These are phyloP conservation scores for Barnardius zonarius DNA, from an alignment of 2,113 vertebrate genomes.

Conservation along the genomic window DNA sequence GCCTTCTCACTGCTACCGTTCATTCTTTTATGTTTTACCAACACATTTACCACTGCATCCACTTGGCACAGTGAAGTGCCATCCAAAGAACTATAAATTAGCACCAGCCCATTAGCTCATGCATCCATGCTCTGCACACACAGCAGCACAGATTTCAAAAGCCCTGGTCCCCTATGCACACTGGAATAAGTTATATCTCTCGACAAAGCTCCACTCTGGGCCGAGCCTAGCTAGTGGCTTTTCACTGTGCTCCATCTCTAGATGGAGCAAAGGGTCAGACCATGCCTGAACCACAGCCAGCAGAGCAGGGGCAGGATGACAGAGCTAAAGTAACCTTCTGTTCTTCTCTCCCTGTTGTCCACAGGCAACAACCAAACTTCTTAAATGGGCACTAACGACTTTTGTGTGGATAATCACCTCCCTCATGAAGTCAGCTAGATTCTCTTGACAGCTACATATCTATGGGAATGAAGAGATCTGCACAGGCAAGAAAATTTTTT, in stretches of 20 bases:
- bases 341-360: background rate
- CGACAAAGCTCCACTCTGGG: background rate
- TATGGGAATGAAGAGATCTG: background rate
- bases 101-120: background rate
- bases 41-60: background rate
- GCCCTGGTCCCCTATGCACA: background rate
- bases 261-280: background rate
- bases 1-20: background rate
- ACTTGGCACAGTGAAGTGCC: background rate
- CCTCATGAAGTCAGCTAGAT: background rate
- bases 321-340: background rate
- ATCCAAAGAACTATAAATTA: background rate
- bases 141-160: background rate
- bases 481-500: background rate
- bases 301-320: background rate
- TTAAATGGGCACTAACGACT: background rate
- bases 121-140: background rate
- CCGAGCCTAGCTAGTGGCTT: background rate
- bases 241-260: background rate
- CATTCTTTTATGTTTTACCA: background rate
- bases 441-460: background rate
- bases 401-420: background rate
- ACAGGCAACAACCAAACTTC: background rate
- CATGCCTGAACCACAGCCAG: rapidly evolving
- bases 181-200: background rate